A percentile compares a stretch with the other conserved stretches of the same genome.
These are phyloP conservation scores for Copsychus sechellarum DNA, from an alignment of 2,113 vertebrate genomes.

Conservation along the genomic window DNA sequence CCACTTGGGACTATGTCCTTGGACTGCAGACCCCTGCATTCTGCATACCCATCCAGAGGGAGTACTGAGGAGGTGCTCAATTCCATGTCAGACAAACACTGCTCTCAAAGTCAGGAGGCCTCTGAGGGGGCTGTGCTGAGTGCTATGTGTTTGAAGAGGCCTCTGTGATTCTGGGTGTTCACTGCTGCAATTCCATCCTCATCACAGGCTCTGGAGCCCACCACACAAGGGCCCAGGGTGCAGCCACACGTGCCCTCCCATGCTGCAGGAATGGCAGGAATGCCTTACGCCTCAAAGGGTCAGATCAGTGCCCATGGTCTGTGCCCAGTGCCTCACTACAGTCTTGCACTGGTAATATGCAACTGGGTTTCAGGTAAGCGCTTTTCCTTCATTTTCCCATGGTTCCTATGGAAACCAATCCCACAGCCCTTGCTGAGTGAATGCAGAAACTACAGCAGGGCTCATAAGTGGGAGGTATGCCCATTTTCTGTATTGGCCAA, in stretches of 20 bases:
- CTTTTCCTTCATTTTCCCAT: background rate
- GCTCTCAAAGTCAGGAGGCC: background rate
- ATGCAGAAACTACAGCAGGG: background rate
- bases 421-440: background rate
- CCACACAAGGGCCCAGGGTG: fast-evolving
- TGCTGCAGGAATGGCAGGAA: background rate
- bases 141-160: background rate
- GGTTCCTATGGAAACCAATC: conserved; percentile 27
- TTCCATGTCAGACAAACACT: background rate
- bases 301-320: background rate
- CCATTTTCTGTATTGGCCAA: background rate
- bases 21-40: background rate
- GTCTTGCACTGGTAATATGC: background rate
- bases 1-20: background rate
- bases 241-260: fast-evolving
- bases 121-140: background rate
- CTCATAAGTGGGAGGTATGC: background rate
- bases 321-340: background rate
- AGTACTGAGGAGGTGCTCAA: background rate
- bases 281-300: background rate
- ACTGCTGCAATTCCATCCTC: background rate
- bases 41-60: background rate
- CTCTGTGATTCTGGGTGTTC: background rate
- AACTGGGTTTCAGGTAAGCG: background rate
- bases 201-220: fast-evolving